These are phyloP conservation scores for Stenurella melanura DNA, from an alignment of 2,888 invertebrate genomes.

Conservation along the genomic window DNA sequence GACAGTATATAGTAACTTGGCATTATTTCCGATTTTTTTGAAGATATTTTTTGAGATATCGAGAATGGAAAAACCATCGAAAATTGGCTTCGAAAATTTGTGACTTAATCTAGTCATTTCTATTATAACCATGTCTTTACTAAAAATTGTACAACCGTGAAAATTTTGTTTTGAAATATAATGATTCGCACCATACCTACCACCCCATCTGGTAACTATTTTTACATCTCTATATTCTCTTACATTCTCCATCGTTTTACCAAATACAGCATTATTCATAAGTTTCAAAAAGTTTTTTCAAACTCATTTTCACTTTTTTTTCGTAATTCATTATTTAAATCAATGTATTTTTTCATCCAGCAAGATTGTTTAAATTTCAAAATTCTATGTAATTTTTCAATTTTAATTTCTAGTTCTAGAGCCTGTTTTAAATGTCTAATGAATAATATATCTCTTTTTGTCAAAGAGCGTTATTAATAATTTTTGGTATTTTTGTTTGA, in stretches of 20 bases:
- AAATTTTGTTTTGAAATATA: constrained; percentile 55
- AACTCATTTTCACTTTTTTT: constrained; percentile 50
- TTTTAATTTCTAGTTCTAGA: background rate
- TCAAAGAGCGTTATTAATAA: too few relatives aligned
- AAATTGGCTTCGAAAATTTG: constrained; percentile 55
- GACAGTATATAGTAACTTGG: too few relatives aligned
- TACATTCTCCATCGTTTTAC: constrained; percentile 52
- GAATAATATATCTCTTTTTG: too few relatives aligned
- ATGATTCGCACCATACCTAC: too few relatives aligned
- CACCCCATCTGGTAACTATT: too few relatives aligned
- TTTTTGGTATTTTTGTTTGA: too few relatives aligned
- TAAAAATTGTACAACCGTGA: constrained; percentile 25
- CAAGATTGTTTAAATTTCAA: constrained; percentile 23
- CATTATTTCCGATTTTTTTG: constrained; percentile 49
- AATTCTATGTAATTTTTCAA: background rate
- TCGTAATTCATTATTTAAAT: too few relatives aligned
- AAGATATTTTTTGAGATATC: constrained; percentile 56
- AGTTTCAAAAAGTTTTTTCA: constrained; percentile 51
- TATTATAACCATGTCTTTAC: constrained; percentile 41
- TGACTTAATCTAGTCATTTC: constrained; percentile 48
- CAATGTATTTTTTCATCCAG: too few relatives aligned
- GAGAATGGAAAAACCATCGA: constrained; percentile 55
- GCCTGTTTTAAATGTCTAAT: constrained; percentile 10
- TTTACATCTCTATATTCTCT: too few relatives aligned
- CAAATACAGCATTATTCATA: constrained; percentile 53